Conservation (phyloP, 2,113 vertebrate species). For the Ovis aries region DNA sequence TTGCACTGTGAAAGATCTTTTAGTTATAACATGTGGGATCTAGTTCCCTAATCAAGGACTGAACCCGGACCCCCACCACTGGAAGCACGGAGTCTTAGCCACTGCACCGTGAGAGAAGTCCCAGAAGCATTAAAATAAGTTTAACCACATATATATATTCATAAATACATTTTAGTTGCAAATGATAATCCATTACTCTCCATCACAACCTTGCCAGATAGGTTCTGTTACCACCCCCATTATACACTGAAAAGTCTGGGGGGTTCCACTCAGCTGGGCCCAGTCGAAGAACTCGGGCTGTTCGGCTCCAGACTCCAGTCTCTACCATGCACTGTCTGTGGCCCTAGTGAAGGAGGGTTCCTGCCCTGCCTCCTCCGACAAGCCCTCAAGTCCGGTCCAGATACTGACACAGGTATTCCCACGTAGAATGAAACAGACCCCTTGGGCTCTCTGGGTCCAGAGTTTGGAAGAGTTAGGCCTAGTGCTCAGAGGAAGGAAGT, state of each 20-base stretch:
- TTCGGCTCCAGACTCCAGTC: not conserved
- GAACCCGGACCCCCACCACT: not conserved
- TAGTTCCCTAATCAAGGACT: not conserved
- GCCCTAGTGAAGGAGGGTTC: not conserved
- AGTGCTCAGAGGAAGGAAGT: not conserved
- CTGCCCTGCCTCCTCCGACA: not conserved
- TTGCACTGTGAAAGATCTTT: not conserved
- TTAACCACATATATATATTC: not conserved
- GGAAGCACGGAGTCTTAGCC: not conserved
- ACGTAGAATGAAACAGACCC: rapidly evolving
- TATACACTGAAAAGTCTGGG: not conserved
- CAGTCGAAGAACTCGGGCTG: not conserved
- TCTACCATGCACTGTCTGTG: not conserved
- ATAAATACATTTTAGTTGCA: not conserved
- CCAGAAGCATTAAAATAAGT: not conserved
- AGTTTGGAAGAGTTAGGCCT: not conserved
- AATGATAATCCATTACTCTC: not conserved
- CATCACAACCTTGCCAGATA: too few relatives aligned
- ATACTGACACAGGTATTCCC: rapidly evolving
- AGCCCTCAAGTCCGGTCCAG: not conserved
- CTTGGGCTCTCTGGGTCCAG: not conserved
- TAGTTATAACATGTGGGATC: not conserved
- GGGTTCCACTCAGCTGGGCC: not conserved
- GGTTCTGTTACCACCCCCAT: not conserved
- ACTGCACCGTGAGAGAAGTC: not conserved